Evolutionary conservation across 2,888 invertebrate genomes (phyloP).

Genomic region (Drosophila macrospina): DNA sequence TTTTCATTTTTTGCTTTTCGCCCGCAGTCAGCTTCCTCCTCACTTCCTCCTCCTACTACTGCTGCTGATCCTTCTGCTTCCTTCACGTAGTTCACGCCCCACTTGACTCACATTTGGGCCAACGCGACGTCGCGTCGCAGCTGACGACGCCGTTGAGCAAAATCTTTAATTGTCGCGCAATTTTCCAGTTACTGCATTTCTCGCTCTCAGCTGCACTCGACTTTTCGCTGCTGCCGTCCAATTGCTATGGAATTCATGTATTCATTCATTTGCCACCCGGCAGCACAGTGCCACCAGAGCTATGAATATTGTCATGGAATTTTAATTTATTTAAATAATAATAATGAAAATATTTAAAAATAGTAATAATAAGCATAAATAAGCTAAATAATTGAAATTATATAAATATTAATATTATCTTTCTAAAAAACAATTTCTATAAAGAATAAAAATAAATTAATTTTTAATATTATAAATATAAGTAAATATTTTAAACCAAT

Average conservation of each 20-base stretch:
- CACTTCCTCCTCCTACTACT: not conserved
- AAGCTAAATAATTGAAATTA: too few relatives aligned
- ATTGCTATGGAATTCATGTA: conserved; percentile 70
- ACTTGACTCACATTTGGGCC: conserved; percentile 74
- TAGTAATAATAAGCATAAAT: too few relatives aligned
- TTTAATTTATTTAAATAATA: not conserved
- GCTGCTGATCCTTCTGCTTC: not conserved
- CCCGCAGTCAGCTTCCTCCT: not conserved
- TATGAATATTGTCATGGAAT: not conserved
- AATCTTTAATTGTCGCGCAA: conserved; percentile 82
- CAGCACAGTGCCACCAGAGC: conserved; percentile 48
- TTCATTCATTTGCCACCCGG: conserved; percentile 64
- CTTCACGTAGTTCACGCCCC: conserved; percentile 72
- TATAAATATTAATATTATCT: too few relatives aligned
- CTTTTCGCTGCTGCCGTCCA: conserved; percentile 48
- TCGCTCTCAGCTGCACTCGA: conserved; percentile 35
- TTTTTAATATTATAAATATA: too few relatives aligned
- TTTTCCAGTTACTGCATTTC: conserved; percentile 81
- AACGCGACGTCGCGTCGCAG: conserved; percentile 43
- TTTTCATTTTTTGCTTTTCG: too few relatives aligned
- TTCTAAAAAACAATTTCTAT: too few relatives aligned
- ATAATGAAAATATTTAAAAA: not conserved
- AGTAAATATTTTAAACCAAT: too few relatives aligned
- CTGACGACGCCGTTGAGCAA: conserved; percentile 53
- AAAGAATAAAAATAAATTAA: too few relatives aligned